Conservation (phyloP, 2,113 vertebrate species). For the Chunga burmeisteri region DNA sequence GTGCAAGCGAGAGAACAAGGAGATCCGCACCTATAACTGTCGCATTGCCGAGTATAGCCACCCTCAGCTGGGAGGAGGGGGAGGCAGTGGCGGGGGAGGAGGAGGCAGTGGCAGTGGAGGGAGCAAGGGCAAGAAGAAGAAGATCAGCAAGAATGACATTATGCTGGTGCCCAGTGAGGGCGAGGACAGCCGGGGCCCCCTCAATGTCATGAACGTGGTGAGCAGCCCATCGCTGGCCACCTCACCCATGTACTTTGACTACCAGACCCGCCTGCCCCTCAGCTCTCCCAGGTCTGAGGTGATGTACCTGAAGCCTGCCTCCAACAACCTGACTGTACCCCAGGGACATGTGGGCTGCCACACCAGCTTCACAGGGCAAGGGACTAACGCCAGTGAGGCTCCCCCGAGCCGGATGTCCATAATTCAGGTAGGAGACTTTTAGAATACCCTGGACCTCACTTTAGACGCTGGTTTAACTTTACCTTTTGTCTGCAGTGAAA, state of each 20-base stretch:
- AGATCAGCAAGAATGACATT: constrained; percentile 99
- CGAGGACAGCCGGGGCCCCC: constrained; percentile 93
- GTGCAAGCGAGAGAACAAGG: constrained; percentile 98
- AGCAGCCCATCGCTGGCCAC: constrained; percentile 98
- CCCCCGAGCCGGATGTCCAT: constrained; percentile 98
- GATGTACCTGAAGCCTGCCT: constrained; percentile 98
- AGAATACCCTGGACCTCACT: constrained; percentile 65
- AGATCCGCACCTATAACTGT: constrained; percentile 99
- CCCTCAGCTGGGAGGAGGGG: constrained; percentile 88
- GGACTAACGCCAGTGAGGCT: constrained; percentile 93
- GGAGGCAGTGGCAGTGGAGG: constrained; percentile 65
- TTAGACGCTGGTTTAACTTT: constrained; percentile 46
- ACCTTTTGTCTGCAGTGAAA: constrained; percentile 54
- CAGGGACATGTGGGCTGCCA: constrained; percentile 98
- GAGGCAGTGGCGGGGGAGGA: constrained; percentile 62
- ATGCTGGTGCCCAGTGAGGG: constrained; percentile 99
- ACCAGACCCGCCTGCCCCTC: constrained; percentile 98
- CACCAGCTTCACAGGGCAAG: constrained; percentile 97
- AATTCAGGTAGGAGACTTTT: constrained; percentile 95
- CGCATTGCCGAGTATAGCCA: constrained; percentile 98
- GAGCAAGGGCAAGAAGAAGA: constrained; percentile 77
- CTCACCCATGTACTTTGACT: constrained; percentile 99
- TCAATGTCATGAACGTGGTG: constrained; percentile 99
- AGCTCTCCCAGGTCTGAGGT: constrained; percentile 99
- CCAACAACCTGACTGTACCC: constrained; percentile 98